Evolutionary conservation across 2,888 invertebrate genomes (phyloP), one percentile per base, ranked within the genome.

Genomic region (Microplitis deprimator): DNA sequence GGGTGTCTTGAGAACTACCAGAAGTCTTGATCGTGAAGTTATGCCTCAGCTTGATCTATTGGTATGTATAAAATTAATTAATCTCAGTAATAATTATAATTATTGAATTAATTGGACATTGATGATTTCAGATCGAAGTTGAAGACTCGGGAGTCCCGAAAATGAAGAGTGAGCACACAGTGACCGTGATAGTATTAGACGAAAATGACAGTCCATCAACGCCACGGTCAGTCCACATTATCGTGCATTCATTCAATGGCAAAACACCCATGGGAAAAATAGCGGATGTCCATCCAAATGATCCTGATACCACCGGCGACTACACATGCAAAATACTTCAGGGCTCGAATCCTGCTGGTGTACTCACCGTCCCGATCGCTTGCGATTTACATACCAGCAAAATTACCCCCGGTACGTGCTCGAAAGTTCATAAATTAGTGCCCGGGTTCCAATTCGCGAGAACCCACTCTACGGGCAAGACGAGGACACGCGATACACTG

Each of bases 161-260:
- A 81, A 95, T 96, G 94, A 94, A 93, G 83, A 95, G 96, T 0
- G 95, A 95, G 82, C 95, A 96, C 86, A 92, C 93, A 7, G 92
- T 98, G 73, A 92, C 92, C 38, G 93, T 97, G 16, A 92, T 94
- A 79, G 93, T 98, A 3, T 89, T 95, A 16, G 98, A 98, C 89
- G 94, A 96, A 88, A 98, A 98, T 89, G 98, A 98, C 85, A 96
- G 95, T 87, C 96, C 97, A 16, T 97, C 97, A 0, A 93, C 93
- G 1, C 92, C 97, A 20, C 92, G 98, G 84, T 95, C 95, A 8
- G 95, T 96, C 0, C 95, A 96, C 84, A 93, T 97, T 20, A 90
- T 95, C 71, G 94, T 97, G 1, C 94, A 95, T 85, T 92, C 95
- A 0, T 95, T 95, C 85, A 95, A 96, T 85, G 94, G 94, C 75